Base-by-base conservation (phyloP, 1,140 invertebrate species). In the Trichonephila inaurata region DNA sequence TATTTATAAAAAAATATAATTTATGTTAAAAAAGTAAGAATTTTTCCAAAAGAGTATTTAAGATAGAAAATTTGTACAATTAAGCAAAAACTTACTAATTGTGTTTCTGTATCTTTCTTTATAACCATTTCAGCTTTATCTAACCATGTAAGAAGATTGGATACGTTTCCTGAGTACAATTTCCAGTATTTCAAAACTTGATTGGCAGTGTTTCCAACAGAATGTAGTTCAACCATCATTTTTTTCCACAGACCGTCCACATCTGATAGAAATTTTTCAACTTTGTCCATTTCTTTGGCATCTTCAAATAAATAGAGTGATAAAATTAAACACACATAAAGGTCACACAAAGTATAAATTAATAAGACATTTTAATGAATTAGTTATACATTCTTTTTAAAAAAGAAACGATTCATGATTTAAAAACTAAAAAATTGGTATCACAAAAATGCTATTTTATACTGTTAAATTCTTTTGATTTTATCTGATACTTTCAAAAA, bases 161-260 rank as follows among this genome's bases (percentile, higher is more conserved):
- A 97, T 0, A 97, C 97, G 94, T 97, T 95, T 0, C 96, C 95
- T 77, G 97, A 97, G 97, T 98, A 99, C 81, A 97, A 97, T 95
- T 97, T 97, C 98, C 98, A 99, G 95, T 98, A 98, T 4, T 97
- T 97, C 8, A 98, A 97, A 0, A 98, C 97, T 96, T 99, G 98
- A 96, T 99, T 98, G 0, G 99, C 96, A 95, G 98, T 98, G 94
- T 97, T 98, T 95, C 98, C 97, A 8, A 98, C 97, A 95, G 98
- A 98, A 94, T 98, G 97, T 4, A 99, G 96, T 95, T 99, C 98
- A 96, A 98, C 98, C 4, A 98, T 98, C 2, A 99, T 97, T 95
- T 97, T 97, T 95, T 98, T 98, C 98, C 98, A 99, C 86, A 98
- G 97, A 89, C 98, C 98, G 44, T 97, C 97, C 24, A 97, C 98